Evolutionary conservation across 2,888 invertebrate genomes (phyloP).

Genomic region (Osedax frankpressi): DNA sequence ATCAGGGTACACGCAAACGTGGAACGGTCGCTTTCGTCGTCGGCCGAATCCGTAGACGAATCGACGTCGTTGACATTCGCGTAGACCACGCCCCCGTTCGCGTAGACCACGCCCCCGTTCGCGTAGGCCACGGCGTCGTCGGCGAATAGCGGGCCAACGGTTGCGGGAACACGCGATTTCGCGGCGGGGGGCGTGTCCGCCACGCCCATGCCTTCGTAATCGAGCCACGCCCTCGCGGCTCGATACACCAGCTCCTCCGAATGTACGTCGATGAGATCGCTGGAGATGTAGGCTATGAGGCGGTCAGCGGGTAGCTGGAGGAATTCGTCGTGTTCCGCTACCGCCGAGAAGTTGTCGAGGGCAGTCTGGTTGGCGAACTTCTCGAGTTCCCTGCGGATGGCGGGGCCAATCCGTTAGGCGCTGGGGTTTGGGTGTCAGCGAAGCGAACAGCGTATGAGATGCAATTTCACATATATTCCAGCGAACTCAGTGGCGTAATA

Average conservation of each 20-base stretch:
- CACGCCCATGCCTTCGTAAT: too few relatives aligned
- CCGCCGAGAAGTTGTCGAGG: slow-evolving; percentile 40
- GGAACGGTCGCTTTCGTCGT: slow-evolving; percentile 34
- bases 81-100: background rate
- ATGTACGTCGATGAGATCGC: slow-evolving; percentile 41
- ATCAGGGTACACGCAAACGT: slow-evolving; percentile 32
- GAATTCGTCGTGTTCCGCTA: slow-evolving; percentile 42
- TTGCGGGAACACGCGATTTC: background rate
- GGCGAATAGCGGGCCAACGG: background rate
- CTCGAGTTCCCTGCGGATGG: slow-evolving; percentile 29
- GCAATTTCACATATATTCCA: too few relatives aligned
- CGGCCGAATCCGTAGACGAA: too few relatives aligned
- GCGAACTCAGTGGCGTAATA: too few relatives aligned
- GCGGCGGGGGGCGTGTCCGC: background rate
- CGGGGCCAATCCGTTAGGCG: too few relatives aligned
- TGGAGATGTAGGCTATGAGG: slow-evolving; percentile 35
- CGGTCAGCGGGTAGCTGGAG: slow-evolving; percentile 36
- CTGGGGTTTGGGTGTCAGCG: too few relatives aligned
- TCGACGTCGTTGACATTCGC: slow-evolving; percentile 15
- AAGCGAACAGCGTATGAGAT: too few relatives aligned
- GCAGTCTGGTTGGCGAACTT: slow-evolving; percentile 36
- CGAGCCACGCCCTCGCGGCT: slow-evolving; percentile 40
- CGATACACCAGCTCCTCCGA: slow-evolving; percentile 41
- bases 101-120: background rate
- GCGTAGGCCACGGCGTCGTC: background rate